These are phyloP conservation scores for Drosophila nr. fundita DNA, from an alignment of 2,888 invertebrate genomes.

Conservation along the genomic window DNA sequence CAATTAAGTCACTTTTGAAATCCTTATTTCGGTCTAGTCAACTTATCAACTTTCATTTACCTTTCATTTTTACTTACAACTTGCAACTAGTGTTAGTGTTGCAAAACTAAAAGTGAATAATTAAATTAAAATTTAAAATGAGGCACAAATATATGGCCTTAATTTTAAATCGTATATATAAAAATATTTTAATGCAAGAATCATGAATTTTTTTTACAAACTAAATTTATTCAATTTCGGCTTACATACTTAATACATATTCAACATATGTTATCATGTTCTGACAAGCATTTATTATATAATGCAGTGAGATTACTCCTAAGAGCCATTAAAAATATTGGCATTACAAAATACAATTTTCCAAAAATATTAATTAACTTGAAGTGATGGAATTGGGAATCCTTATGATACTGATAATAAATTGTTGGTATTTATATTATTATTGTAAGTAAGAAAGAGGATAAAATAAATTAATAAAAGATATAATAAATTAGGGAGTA, in stretches of 20 bases:
- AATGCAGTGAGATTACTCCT: background rate
- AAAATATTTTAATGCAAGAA: too few species aligned
- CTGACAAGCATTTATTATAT: background rate
- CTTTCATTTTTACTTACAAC: background rate
- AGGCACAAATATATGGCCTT: too few species aligned
- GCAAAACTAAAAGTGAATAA: too few species aligned
- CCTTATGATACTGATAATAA: too few species aligned
- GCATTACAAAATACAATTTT: background rate
- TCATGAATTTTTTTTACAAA: background rate
- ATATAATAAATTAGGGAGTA: background rate
- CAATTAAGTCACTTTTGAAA: constrained; percentile 27
- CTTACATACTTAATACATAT: background rate
- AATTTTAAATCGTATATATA: too few species aligned
- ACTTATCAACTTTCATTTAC: background rate
- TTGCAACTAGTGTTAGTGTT: too few species aligned
- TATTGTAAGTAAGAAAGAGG: too few species aligned
- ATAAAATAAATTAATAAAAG: background rate
- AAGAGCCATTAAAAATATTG: too few species aligned
- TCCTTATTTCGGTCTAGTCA: background rate
- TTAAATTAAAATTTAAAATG: too few species aligned
- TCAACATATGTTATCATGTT: background rate
- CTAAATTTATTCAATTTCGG: background rate
- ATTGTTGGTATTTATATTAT: too few species aligned
- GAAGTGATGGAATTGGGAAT: background rate
- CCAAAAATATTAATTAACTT: background rate